Evolutionary conservation across 2,113 vertebrate genomes (phyloP), one percentile per base, ranked within the genome.

Genomic region (Poeciliopsis retropinna): DNA sequence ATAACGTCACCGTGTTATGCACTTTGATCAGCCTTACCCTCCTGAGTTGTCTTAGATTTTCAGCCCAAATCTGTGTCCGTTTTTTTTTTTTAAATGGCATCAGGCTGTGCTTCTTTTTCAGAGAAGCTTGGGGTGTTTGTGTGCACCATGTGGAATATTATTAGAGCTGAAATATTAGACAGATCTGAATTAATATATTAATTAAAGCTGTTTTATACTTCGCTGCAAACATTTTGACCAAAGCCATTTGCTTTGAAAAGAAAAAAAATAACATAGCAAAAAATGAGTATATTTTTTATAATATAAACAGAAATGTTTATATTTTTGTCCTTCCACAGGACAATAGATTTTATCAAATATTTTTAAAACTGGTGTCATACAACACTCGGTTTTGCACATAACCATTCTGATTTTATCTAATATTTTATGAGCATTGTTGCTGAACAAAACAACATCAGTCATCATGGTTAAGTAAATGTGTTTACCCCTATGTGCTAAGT

Each of bases 11-110:
- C 30, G 69, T 27, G 27, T 67, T 70, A 61, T 51, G 47, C 62
- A 65, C 77, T 89, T 76, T 73, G 85, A 88, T 87, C 84, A 85
- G 80, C 60, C 44, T 61, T 70, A 60, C 65, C 71, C 80, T 17
- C 76, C 47, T 51, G 70, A 86, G 75, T 74, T 72, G 51, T 71
- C 61, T 70, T 57, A n/a, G 51, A 54, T 66, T 84, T 80, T 84
- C 64, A 78, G 72, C 60, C 82, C 32, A 31, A 69, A 32, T 76
- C 39, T 61, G 28, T 51, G 34, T 39, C 60, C 69, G 74, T 64
- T 71, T 78, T 73, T 79, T 57, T 11, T 37, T 76, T 85, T 76
- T 51, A 32, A 79, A 79, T 67, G 63, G 51, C 61, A 67, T 80
- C 37, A 67, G 60, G 12, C 70, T 29, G 64, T 51, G 76, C 65